Base-by-base conservation (phyloP, 2,797 vertebrate genomes). In the Cyclopterus lumpus region DNA sequence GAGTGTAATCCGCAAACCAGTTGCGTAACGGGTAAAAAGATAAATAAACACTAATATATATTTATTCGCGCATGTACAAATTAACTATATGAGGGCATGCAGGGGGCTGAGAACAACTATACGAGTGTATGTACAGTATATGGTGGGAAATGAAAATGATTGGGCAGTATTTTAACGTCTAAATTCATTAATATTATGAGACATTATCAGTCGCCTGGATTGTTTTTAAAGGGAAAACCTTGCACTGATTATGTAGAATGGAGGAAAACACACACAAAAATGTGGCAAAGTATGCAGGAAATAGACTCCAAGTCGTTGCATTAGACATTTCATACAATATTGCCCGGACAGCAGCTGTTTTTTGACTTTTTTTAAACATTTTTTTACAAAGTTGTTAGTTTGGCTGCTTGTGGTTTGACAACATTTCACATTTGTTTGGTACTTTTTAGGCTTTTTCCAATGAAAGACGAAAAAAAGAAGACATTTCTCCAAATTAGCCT, bases 191-290 rank as follows among this genome's bases (percentile, higher is more conserved):
- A 40, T 61, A 26, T 40, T 24, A 40, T 24, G n/a, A 14, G 36
- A 3, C 32, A 22, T 24, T 7, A 38, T 60, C 34, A 8, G n/a
- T 22, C 36, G 12, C 36, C 12, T 24, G 3, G n/a, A 24, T 38
- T 57, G 4, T 34, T 34, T 57, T 34, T 32, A 32, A 18, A 18
- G 9, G 20, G 30, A n/a, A 58, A 34, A 30, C 15, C 16, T 32
- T 6, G 18, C 30, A 36, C 32, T 36, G 57, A 22, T 12, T 22
- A 6, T 0, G 24, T 12, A 0, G n/a, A 24, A 40, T 16, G 10
- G n/a, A 58, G 22, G 15, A 26, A 54, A 54, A 26, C 51, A 53
- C 24, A 26, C 14, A n/a, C 46, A 22, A 49, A 49, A 20, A 48
- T 7, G 22, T 5, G 22, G 5, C 5, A 12, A 6, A 14, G 22